Conservation (phyloP, 2,797 vertebrate species). For the Dallia pectoralis region DNA sequence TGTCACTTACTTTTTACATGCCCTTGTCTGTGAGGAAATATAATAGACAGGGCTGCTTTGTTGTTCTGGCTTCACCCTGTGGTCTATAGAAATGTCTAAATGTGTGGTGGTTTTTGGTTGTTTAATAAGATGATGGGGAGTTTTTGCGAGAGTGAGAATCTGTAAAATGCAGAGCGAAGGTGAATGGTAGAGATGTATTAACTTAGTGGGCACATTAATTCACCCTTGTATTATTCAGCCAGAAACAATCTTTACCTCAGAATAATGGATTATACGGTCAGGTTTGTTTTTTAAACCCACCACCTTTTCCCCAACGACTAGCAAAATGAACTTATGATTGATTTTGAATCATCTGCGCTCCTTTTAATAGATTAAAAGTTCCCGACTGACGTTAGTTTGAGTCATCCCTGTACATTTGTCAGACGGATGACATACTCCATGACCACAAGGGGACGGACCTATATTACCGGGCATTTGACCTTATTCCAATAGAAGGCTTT, state of each 20-base stretch:
- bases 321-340: slow-evolving; percentile 27
- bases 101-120: background rate
- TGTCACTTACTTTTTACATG: too few relatives aligned
- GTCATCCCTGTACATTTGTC: slow-evolving; percentile 15
- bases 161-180: background rate
- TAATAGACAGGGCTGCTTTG: background rate
- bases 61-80: background rate
- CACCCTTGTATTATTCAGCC: too few relatives aligned
- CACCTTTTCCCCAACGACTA: background rate
- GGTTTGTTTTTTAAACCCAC: slow-evolving; percentile 10
- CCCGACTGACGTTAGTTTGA: slow-evolving; percentile 19
- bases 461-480: slow-evolving; percentile 27
- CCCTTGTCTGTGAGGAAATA: background rate
- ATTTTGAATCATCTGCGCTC: slow-evolving; percentile 22
- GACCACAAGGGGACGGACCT: background rate
- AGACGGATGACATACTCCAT: background rate
- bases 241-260: slow-evolving; percentile 2
- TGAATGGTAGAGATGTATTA: slow-evolving; percentile 25
- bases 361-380: slow-evolving; percentile 17
- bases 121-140: slow-evolving; percentile 37
- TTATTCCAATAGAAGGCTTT: slow-evolving; percentile 24
- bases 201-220: background rate
- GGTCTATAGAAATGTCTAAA: background rate
- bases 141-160: slow-evolving; percentile 43
- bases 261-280: background rate